A percentile compares a stretch with the other conserved stretches of the same genome.
Evolutionary conservation across 2,888 invertebrate species (phyloP).

Genomic region (Drosophila cognata): DNA sequence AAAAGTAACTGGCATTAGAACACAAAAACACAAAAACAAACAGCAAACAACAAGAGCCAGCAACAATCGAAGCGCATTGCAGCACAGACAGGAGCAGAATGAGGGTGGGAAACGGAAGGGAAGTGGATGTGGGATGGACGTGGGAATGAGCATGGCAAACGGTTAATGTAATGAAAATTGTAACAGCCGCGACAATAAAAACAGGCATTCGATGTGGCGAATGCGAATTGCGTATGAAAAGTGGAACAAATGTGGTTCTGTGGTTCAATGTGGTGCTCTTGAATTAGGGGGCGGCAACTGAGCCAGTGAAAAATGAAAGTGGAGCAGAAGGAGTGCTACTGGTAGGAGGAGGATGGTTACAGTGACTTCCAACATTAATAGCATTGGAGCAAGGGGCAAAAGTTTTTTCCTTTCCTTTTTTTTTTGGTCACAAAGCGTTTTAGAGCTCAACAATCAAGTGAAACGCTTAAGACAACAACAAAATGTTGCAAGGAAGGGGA

Average conservation of each 20-base stretch:
- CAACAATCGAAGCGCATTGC: constrained; percentile 44
- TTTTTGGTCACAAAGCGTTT: constrained; percentile 46
- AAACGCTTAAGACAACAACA: constrained; percentile 26
- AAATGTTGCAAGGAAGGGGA: neutral
- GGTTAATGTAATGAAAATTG: constrained; percentile 79
- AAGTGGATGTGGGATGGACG: neutral
- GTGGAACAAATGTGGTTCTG: neutral
- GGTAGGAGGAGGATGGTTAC: neutral
- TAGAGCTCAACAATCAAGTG: constrained; percentile 54
- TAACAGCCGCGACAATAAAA: constrained; percentile 68
- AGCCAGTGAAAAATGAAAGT: neutral
- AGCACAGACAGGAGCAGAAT: neutral
- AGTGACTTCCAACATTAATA: constrained; percentile 30
- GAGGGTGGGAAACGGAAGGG: neutral
- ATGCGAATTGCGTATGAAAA: constrained; percentile 34
- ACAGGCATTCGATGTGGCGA: constrained; percentile 60
- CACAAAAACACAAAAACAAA: constrained; percentile 44
- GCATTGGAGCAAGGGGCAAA: constrained; percentile 36
- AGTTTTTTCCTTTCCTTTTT: constrained; percentile 32
- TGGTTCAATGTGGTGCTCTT: neutral
- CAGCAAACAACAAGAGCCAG: constrained; percentile 15
- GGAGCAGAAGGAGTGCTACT: neutral
- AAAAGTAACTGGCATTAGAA: constrained; percentile 54
- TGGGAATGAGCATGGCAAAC: constrained; percentile 47
- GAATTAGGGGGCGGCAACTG: neutral